Base-by-base conservation (phyloP, 2,888 invertebrate genomes). In the Agriopis aurantiaria region DNA sequence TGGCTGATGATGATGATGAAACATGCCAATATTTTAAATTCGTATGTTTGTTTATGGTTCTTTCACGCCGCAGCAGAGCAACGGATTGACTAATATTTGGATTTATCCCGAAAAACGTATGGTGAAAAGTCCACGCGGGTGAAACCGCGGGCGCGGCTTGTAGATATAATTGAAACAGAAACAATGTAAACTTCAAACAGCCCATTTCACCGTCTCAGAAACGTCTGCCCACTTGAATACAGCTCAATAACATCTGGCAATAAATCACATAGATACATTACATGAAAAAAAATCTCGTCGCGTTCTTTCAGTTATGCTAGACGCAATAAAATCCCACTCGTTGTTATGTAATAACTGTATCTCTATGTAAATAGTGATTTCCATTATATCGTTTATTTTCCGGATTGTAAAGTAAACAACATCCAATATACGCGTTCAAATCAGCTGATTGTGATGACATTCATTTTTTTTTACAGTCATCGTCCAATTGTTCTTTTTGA, bases 251-350 rank as follows among this genome's bases (percentile, higher is more conserved):
- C 40, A 57, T n/a, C 40, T 43, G 40, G 23, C 56, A 48, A 63
- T 63, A 52, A 68, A 64, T 68, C 63, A 68, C 58, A 46, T 55
- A 52, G 61, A 56, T 67, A 62, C n/a, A 68, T 68, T 58, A 63
- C 68, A 53, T 43, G 59, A 59, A 55, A 51, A 52, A 59, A 49
- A 17, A 9, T 33, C 61, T 49, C 59, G 33, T 12, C 48, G 14
- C 17, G 41, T 33, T 62, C 23, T 55, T 57, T 45, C 62, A 56
- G 56, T 49, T 57, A 57, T 45, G 51, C 49, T 51, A 45, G 51
- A 43, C 43, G 14, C 49, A 48, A 68, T 68, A 68, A 68, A 62
- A 53, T 41, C 63, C 68, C 64, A 68, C 68, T 58, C 63, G 0
- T 14, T 4, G 23, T 64, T 64, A 68, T 64, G 68, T 64, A 48